Conservation (phyloP, 1,140 invertebrate genomes). For the Elysia chlorotica region DNA sequence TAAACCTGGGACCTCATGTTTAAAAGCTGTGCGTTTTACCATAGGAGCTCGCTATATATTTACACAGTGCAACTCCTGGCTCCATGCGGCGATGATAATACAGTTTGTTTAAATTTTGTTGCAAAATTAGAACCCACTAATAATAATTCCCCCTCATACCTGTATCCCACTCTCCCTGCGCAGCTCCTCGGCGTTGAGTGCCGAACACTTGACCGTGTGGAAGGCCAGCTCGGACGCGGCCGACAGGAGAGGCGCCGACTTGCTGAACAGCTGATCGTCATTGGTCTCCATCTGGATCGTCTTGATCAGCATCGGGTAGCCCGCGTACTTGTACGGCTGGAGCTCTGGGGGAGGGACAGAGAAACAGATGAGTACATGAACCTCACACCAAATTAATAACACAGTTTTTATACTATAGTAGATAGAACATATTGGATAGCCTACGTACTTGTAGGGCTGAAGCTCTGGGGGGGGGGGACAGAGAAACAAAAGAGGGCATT, state of each 20-base stretch:
- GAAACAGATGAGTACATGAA: no score
- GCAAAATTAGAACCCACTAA: no score
- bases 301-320: constrained; percentile 96
- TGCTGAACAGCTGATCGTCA: constrained; percentile 89
- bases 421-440: constrained; percentile 98
- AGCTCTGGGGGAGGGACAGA: constrained; percentile 81
- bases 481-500: no score
- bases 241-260: constrained; percentile 81
- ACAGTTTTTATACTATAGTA: no score
- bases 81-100: no score
- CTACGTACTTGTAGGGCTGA: constrained; percentile 97
- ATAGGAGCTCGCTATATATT: no score
- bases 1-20: no score
- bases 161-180: constrained; percentile 90
- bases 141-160: constrained; percentile 62
- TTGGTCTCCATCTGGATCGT: constrained; percentile 92
- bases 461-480: constrained; percentile 77
- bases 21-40: no score
- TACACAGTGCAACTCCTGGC: no score
- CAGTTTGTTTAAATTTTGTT: no score
- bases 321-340: constrained; percentile 97
- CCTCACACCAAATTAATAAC: no score
- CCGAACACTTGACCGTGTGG: constrained; percentile 95
- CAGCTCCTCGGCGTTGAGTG: constrained; percentile 96
- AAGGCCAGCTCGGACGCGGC: constrained; percentile 94